Evolutionary conservation across 2,888 invertebrate genomes (phyloP), one percentile per base, ranked within the genome.

Genomic region (Elmis aenea): DNA sequence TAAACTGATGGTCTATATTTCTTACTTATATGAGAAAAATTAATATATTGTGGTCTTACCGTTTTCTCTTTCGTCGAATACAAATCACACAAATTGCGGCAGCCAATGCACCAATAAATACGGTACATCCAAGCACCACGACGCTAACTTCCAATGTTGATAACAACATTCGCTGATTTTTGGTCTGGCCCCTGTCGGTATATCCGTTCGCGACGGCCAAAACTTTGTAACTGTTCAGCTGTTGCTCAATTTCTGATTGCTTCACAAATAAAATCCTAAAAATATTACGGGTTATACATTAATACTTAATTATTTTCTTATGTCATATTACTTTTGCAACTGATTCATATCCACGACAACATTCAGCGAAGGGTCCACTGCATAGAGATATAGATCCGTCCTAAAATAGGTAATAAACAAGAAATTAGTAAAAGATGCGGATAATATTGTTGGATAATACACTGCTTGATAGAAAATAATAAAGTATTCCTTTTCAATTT

Each of bases 351-450:
- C 86, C 26, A 90, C 78, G 35, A 91, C 80, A 0, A 84, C 77
- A 58, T 90, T 90, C 3, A 85, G 78, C 48, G 81, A 71, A 1
- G 85, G 85, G 68, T 90, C 88, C 11, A 91, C 83, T 2, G 85
- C 90, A 58, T 90, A 91, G 38, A 91, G 73, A 54, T 86, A 89
- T 69, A 90, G 76, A 55, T 90, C 88, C 13, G 90, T 90, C 30
- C 89, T 88, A 70, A 46, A 75, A 75, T 41, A 35, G 46, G n/a
- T 12, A 12, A 1, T n/a, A 23, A 15, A 5, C 10, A 9, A 23
- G 20, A 30, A 12, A 2, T 5, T 20, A 2, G 11, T n/a, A 20
- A 4, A 29, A 9, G 20, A 20, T 12, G 4, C 15, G 15, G 2
- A 27, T 25, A 5, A 6, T 4, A 6, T 11, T 12, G 3, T 25